phyloP scores from a whole-genome alignment of 2,888 invertebrate genomes.

The Rotaria socialis region DNA sequence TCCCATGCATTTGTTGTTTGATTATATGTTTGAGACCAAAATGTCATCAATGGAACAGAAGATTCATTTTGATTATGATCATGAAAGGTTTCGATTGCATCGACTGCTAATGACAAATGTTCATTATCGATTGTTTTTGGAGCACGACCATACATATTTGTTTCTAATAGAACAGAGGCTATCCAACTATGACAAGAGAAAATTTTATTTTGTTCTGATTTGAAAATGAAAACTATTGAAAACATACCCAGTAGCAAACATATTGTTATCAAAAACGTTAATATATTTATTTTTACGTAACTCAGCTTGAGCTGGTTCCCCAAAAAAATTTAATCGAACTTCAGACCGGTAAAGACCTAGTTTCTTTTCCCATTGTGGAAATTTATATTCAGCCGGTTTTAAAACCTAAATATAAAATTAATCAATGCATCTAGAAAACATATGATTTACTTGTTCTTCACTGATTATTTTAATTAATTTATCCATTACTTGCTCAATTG shows the following conservation, averaged over 20 bases:
- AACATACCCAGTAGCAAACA: slow-evolving; percentile 51
- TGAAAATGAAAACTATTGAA: neutral
- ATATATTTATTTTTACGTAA: slow-evolving; percentile 49
- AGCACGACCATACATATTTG: slow-evolving; percentile 50
- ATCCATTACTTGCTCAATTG: neutral
- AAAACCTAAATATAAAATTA: slow-evolving; percentile 37
- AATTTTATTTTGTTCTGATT: neutral
- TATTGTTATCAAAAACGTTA: slow-evolving; percentile 53
- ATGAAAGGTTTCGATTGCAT: slow-evolving; percentile 49
- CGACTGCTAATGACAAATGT: slow-evolving; percentile 45
- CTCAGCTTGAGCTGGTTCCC: slow-evolving; percentile 49
- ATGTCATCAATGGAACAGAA: slow-evolving; percentile 51
- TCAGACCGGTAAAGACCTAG: slow-evolving; percentile 53
- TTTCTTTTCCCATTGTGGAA: slow-evolving; percentile 51
- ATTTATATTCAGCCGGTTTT: slow-evolving; percentile 41
- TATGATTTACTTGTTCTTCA: neutral
- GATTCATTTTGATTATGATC: slow-evolving; percentile 51
- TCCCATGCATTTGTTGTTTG: slow-evolving; percentile 49
- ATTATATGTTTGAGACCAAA: slow-evolving; percentile 53
- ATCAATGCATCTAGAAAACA: neutral
- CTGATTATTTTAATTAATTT: slow-evolving; percentile 1
- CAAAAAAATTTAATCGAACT: slow-evolving; percentile 52
- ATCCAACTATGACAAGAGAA: slow-evolving; percentile 49
- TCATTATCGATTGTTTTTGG: slow-evolving; percentile 49
- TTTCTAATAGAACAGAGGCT: slow-evolving; percentile 51